Conservation (phyloP, 2,113 vertebrate genomes). For the Amphilophus citrinellus region DNA sequence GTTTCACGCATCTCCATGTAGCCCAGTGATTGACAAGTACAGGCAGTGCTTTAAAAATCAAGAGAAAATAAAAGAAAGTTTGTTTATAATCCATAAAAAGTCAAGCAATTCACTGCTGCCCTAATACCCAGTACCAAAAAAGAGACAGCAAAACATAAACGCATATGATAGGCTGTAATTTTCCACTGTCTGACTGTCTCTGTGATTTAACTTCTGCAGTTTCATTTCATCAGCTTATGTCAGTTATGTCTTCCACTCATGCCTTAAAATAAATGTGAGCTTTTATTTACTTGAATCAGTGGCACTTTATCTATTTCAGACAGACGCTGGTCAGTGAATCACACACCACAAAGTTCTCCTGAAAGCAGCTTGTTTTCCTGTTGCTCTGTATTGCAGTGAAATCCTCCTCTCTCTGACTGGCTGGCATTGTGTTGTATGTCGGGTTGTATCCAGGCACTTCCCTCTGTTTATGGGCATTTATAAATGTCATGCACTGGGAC, state of each 20-base stretch:
- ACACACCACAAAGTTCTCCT: not conserved
- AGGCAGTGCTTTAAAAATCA: fast-evolving
- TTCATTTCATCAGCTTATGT: not conserved
- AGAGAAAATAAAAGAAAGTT: not conserved
- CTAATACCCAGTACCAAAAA: not conserved
- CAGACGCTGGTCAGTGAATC: not conserved
- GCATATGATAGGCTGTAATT: not conserved
- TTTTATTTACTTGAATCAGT: not conserved
- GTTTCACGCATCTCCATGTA: not conserved
- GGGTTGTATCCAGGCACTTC: not conserved
- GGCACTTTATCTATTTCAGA: not conserved
- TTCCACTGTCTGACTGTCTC: not conserved
- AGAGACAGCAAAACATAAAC: not conserved
- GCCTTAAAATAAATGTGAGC: not conserved
- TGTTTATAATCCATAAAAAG: not conserved
- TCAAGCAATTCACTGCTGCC: not conserved
- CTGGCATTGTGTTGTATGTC: not conserved
- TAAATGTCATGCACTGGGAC: not conserved
- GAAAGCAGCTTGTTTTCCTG: not conserved
- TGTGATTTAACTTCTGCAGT: not conserved
- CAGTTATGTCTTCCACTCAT: not conserved
- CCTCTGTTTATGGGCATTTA: not conserved
- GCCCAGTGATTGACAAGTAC: not conserved
- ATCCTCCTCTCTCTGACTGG: not conserved
- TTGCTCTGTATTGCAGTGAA: not conserved